Conservation (phyloP, 2,888 invertebrate genomes). For the Cotesia congregata region DNA sequence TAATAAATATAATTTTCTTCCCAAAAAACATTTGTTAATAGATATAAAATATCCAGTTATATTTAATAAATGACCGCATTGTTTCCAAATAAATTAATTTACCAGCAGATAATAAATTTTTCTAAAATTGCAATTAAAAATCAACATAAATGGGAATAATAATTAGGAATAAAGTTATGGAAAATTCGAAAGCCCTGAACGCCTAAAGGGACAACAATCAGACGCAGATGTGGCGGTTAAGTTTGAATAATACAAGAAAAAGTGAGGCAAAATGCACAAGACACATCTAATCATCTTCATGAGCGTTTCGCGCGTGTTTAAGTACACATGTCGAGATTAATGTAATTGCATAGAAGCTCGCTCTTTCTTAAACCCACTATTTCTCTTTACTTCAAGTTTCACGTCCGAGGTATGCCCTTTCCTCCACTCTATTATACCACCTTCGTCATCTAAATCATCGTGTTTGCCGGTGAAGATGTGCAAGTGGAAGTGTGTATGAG, state of each 20-base stretch:
- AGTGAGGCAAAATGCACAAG: constrained; percentile 18
- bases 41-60: no score
- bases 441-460: constrained; percentile 31
- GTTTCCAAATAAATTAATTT: no score
- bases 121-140: no score
- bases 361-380: constrained; percentile 8
- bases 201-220: constrained; percentile 70
- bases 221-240: constrained; percentile 67
- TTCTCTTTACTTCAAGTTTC: constrained; percentile 19
- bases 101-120: no score
- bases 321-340: constrained; percentile 42
- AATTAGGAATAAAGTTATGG: background rate
- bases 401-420: background rate
- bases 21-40: background rate
- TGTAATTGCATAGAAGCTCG: constrained; percentile 42
- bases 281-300: constrained; percentile 14
- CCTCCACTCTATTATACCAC: background rate
- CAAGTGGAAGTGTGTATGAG: constrained; percentile 33
- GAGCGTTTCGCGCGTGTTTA: constrained; percentile 42
- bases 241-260: constrained; percentile 20
- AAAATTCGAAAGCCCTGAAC: constrained; percentile 54
- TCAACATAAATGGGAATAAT: no score
- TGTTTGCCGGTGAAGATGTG: constrained; percentile 1
- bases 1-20: background rate
- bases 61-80: no score